Evolutionary conservation across 2,797 vertebrate species (phyloP).

Genomic region (Labroides dimidiatus): DNA sequence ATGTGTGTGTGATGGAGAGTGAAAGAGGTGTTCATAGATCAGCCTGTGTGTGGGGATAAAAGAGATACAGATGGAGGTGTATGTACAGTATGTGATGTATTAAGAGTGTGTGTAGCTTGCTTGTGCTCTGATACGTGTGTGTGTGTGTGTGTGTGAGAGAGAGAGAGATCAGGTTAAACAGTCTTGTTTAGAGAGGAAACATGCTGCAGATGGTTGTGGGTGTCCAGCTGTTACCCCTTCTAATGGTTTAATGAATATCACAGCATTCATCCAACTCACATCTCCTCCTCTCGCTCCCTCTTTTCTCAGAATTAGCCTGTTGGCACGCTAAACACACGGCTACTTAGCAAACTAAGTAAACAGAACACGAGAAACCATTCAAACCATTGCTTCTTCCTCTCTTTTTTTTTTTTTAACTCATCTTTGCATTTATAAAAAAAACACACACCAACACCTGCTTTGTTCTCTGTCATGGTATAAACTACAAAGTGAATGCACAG

Average conservation of each 20-base stretch:
- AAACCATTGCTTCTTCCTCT: no score
- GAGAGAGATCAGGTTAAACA: conserved; percentile 63
- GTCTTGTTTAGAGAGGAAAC: conserved; percentile 66
- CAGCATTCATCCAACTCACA: conserved; percentile 51
- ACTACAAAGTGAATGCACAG: conserved; percentile 44
- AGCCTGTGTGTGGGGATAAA: conserved; percentile 16
- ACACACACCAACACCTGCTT: conserved; percentile 35
- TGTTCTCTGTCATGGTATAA: conserved; percentile 33
- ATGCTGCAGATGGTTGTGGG: conserved; percentile 68
- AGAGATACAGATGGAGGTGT: conserved; percentile 7
- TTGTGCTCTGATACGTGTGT: conserved; percentile 12
- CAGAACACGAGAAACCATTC: conserved; percentile 6
- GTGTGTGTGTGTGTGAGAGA: no score
- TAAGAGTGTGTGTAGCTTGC: conserved; percentile 13
- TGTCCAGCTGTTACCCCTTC: conserved; percentile 73
- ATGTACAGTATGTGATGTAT: conserved; percentile 15
- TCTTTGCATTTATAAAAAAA: conserved; percentile 36
- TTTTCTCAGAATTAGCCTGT: conserved; percentile 37
- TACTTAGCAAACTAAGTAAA: conserved; percentile 24
- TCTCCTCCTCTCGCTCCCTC: conserved; percentile 26
- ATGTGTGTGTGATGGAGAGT: conserved; percentile 30
- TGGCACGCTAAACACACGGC: conserved; percentile 36
- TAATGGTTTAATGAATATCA: conserved; percentile 74
- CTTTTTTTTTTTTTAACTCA: conserved; percentile 17
- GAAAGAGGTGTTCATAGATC: conserved; percentile 22